phyloP scores from a whole-genome alignment of 2,888 invertebrate species.

The Salpingus planirostris region DNA sequence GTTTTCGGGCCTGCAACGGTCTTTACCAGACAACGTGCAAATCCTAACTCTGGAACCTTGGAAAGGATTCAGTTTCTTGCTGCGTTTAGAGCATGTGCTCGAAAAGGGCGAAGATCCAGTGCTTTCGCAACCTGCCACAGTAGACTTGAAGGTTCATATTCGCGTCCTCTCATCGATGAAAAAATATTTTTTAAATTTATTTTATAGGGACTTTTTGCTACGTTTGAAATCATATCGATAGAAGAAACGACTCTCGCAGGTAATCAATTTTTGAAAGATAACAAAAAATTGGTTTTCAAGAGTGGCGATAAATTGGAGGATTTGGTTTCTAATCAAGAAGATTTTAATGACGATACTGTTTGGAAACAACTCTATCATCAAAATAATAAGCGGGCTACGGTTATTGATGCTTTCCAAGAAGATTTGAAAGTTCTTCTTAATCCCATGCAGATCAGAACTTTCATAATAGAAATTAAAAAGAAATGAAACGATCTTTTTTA shows the following conservation, averaged over 20 bases:
- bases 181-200: not conserved
- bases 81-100: slow-evolving; percentile 57
- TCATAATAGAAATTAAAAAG: slow-evolving; percentile 5
- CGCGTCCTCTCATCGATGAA: not conserved
- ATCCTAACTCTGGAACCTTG: slow-evolving; percentile 72
- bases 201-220: slow-evolving; percentile 23
- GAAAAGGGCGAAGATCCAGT: slow-evolving; percentile 19
- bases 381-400: slow-evolving; percentile 3
- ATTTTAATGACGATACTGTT: not conserved
- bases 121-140: slow-evolving; percentile 36
- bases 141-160: slow-evolving; percentile 41
- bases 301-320: not conserved
- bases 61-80: slow-evolving; percentile 39
- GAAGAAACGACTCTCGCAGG: slow-evolving; percentile 26
- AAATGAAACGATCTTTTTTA: no score
- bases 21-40: slow-evolving; percentile 60
- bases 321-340: not conserved
- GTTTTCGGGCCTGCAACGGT: slow-evolving; percentile 21
- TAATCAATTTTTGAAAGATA: slow-evolving; percentile 48
- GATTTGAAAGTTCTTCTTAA: slow-evolving; percentile 21
- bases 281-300: slow-evolving; percentile 4
- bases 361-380: slow-evolving; percentile 1
- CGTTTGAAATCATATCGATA: slow-evolving; percentile 19
- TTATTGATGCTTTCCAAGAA: slow-evolving; percentile 4
- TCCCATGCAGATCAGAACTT: slow-evolving; percentile 12